Evolutionary conservation across 1,140 invertebrate genomes (phyloP).

Genomic region (Elymnias hypermnestra): DNA sequence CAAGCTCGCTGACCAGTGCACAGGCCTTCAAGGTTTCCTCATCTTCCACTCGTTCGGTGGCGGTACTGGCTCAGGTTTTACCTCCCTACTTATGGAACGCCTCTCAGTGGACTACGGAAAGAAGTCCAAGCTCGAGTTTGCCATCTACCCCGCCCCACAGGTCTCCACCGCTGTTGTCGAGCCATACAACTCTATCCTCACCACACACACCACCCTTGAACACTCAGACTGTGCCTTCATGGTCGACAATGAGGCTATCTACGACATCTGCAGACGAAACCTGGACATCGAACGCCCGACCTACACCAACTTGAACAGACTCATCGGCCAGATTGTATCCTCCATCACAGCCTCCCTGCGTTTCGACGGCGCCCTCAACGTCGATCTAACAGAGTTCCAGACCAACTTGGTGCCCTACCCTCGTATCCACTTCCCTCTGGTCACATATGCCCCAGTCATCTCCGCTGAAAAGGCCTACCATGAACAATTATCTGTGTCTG

Average conservation of each 20-base stretch:
- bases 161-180: slow-evolving; percentile 93
- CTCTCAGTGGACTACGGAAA: slow-evolving; percentile 93
- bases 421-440: too few relatives aligned
- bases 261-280: slow-evolving; percentile 93
- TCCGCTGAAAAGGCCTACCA: slow-evolving; percentile 92
- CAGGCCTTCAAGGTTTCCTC: slow-evolving; percentile 91
- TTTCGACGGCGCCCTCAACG: slow-evolving; percentile 93
- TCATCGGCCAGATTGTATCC: slow-evolving; percentile 91
- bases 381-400: slow-evolving; percentile 93
- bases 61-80: slow-evolving; percentile 93
- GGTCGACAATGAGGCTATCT: too few relatives aligned
- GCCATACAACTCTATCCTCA: slow-evolving; percentile 92
- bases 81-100: slow-evolving; percentile 91
- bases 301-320: slow-evolving; percentile 86
- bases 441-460: slow-evolving; percentile 91
- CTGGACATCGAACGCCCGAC: slow-evolving; percentile 91
- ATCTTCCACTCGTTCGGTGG: slow-evolving; percentile 95
- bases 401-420: slow-evolving; percentile 93
- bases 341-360: slow-evolving; percentile 92
- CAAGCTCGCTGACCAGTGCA: slow-evolving; percentile 92
- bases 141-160: slow-evolving; percentile 93
- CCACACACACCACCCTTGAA: slow-evolving; percentile 89
- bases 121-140: slow-evolving; percentile 93
- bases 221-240: slow-evolving; percentile 91
- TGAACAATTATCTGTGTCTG: slow-evolving; percentile 87